Percentiles rank a stretch among this genome's conserved stretches.
These are phyloP conservation scores for Heliconius aoede DNA, from an alignment of 2,888 invertebrate genomes.

Conservation along the genomic window DNA sequence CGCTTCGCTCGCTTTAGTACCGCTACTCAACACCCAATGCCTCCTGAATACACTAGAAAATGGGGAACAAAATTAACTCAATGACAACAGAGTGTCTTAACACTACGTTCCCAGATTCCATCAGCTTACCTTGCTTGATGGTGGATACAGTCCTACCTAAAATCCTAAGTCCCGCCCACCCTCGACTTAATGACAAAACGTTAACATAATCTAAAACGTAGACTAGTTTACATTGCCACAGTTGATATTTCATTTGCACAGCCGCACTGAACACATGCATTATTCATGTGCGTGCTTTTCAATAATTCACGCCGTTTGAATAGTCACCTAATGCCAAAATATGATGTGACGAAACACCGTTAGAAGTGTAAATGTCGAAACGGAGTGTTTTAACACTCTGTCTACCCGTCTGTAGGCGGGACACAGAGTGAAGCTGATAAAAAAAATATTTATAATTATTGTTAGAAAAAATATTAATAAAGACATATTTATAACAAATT, in stretches of 20 bases:
- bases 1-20: too few relatives aligned
- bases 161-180: not conserved
- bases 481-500: too few relatives aligned
- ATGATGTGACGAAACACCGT: slow-evolving; percentile 2
- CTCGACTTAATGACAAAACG: not conserved
- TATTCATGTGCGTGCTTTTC: slow-evolving; percentile 36
- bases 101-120: too few relatives aligned
- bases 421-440: not conserved
- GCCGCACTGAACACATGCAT: slow-evolving; percentile 30
- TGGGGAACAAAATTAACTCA: too few relatives aligned
- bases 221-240: slow-evolving; percentile 11
- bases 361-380: too few relatives aligned
- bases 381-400: not conserved
- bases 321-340: slow-evolving; percentile 19
- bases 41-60: too few relatives aligned
- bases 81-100: too few relatives aligned
- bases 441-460: not conserved
- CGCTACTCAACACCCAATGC: too few relatives aligned
- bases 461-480: too few relatives aligned
- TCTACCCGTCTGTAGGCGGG: not conserved
- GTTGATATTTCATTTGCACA: slow-evolving; percentile 33
- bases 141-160: not conserved
- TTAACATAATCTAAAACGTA: slow-evolving; percentile 24
- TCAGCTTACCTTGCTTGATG: too few relatives aligned
- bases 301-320: slow-evolving; percentile 34